Conservation (phyloP, 2,888 invertebrate genomes). For the Teleogryllus oceanicus region DNA sequence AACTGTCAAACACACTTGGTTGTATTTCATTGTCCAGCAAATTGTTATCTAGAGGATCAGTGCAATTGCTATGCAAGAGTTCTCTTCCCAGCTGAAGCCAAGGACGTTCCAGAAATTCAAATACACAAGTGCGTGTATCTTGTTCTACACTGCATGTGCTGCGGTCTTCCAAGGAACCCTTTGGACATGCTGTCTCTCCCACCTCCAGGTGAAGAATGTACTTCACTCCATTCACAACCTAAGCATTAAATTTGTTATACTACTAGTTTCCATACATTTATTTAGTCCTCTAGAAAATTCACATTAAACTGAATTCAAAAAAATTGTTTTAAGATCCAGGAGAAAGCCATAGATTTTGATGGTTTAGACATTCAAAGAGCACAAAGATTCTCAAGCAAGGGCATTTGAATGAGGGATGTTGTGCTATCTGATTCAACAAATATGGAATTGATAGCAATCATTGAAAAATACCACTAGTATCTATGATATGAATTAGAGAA, state of each 20-base stretch:
- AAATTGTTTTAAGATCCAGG: too few relatives aligned
- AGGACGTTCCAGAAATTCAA: constrained; percentile 62
- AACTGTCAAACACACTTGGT: constrained; percentile 36
- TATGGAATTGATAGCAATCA: too few relatives aligned
- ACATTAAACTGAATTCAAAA: too few relatives aligned
- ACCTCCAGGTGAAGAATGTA: constrained; percentile 56
- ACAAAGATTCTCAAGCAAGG: too few relatives aligned
- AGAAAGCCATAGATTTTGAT: too few relatives aligned
- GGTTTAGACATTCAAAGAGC: too few relatives aligned
- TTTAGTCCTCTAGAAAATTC: too few relatives aligned
- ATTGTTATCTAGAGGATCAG: constrained; percentile 44
- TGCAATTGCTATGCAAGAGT: constrained; percentile 64
- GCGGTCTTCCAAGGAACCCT: constrained; percentile 41
- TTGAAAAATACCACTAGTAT: too few relatives aligned
- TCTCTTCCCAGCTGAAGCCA: constrained; percentile 58
- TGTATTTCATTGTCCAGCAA: constrained; percentile 45
- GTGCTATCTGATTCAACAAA: too few relatives aligned
- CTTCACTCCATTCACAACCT: constrained; percentile 60
- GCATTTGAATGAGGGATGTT: too few relatives aligned
- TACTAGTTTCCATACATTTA: neutral
- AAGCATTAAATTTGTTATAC: constrained; percentile 40
- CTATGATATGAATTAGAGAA: too few relatives aligned
- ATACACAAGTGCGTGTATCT: constrained; percentile 53
- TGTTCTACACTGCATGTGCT: constrained; percentile 44
- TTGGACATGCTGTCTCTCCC: constrained; percentile 51